Conservation (phyloP, 2,888 invertebrate genomes). For the Diaprepes abbreviatus region DNA sequence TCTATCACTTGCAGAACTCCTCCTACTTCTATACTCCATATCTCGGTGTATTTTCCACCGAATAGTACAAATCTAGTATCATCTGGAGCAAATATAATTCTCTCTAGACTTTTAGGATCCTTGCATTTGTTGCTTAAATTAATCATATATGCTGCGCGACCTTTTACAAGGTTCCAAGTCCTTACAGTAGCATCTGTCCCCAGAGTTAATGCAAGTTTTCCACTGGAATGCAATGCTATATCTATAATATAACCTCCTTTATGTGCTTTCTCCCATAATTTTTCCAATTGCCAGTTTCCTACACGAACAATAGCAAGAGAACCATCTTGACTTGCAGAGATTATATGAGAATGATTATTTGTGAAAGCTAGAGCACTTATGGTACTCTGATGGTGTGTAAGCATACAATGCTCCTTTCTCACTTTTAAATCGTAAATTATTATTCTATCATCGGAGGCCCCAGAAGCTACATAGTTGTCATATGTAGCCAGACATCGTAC, state of each 20-base stretch:
- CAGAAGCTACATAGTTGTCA: conserved; percentile 85
- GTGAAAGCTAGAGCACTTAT: conserved; percentile 85
- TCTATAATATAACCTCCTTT: conserved; percentile 81
- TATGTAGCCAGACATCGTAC: conserved; percentile 80
- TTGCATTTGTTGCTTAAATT: conserved; percentile 81
- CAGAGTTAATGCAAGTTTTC: conserved; percentile 89
- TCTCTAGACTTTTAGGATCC: conserved; percentile 61
- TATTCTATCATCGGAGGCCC: conserved; percentile 91
- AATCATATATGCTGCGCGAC: conserved; percentile 90
- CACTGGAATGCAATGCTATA: conserved; percentile 88
- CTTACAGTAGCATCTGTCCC: conserved; percentile 86
- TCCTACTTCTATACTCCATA: conserved; percentile 86
- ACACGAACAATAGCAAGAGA: conserved; percentile 84
- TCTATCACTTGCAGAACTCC: conserved; percentile 78
- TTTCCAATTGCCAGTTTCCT: conserved; percentile 89
- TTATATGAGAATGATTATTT: conserved; percentile 81
- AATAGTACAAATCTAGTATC: conserved; percentile 84
- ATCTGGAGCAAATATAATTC: conserved; percentile 78
- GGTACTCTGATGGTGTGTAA: conserved; percentile 87
- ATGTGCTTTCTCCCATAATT: conserved; percentile 87
- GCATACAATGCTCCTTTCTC: conserved; percentile 82
- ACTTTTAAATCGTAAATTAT: conserved; percentile 86
- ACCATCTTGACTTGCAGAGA: conserved; percentile 90
- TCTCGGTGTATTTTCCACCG: conserved; percentile 79
- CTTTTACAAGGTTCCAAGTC: conserved; percentile 96